phyloP scores from a whole-genome alignment of 2,113 vertebrate species.

The cat (Felis catus) region DNA sequence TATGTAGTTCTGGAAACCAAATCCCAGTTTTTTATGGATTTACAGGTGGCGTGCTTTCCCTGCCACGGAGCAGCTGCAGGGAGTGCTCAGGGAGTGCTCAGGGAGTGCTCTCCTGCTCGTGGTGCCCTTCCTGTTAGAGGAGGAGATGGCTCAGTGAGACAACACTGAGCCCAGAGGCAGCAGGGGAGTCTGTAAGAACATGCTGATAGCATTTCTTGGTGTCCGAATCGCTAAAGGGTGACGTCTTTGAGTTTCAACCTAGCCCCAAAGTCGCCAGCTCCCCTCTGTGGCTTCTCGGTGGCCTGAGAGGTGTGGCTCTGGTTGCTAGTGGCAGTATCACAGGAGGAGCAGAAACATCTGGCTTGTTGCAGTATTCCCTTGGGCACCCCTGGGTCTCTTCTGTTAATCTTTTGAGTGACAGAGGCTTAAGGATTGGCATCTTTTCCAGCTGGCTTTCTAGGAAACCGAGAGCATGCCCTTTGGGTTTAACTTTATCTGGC shows the following conservation, averaged over 20 bases:
- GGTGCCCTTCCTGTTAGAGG: not conserved
- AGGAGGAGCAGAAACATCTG: conserved; percentile 67
- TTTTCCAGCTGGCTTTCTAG: conserved; percentile 73
- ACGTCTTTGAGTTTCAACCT: not conserved
- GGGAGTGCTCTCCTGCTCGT: not conserved
- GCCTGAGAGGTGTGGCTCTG: not conserved
- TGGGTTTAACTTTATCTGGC: conserved; percentile 70
- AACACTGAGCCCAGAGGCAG: not conserved
- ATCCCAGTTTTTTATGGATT: not conserved
- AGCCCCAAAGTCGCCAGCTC: not conserved
- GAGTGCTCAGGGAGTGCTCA: not conserved
- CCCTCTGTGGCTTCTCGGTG: conserved; percentile 34
- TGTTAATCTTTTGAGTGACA: conserved; percentile 78
- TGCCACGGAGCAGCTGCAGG: not conserved
- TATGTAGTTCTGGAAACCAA: not conserved
- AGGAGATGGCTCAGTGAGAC: not conserved
- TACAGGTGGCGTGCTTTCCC: not conserved
- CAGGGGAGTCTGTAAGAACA: not conserved
- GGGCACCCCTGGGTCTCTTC: conserved; percentile 62
- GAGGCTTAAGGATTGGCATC: conserved; percentile 68
- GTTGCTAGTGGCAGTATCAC: not conserved
- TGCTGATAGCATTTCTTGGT: not conserved
- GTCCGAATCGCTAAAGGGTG: not conserved
- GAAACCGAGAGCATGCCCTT: conserved; percentile 70
- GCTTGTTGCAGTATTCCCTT: conserved; percentile 37